Base-by-base conservation (phyloP, 2,888 invertebrate species). In the Deilephila porcellus region DNA sequence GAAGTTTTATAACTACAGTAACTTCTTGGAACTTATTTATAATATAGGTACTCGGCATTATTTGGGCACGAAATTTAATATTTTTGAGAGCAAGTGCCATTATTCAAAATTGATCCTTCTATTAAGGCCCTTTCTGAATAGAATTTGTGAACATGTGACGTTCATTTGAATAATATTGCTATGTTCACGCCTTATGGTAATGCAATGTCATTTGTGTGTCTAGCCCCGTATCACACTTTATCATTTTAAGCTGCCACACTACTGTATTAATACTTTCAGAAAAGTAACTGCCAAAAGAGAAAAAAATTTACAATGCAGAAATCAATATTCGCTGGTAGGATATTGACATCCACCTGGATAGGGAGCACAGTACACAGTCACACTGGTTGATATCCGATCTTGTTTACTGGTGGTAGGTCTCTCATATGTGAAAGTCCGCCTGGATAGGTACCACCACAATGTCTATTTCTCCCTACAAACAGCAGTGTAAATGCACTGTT, bases 251-350 rank as follows among this genome's bases (percentile, higher is more conserved):
- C 74, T 73, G 64, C 70, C 74, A 71, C 73, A 73, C 6, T 32
- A 52, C 74, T 60, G 29, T 73, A 74, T 70, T 72, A 74, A 73
- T 75, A 78, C 77, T 78, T 81, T 81, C 80, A 83, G 79, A 79
- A 80, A 8, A 11, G 45, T 45, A 2, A 45, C 11, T 11, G 3
- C 45, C 11, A 45, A 45, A 45, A 3, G 11, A 11, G 45, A 32
- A 45, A 45, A 1, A 60, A 25, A 1, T 25, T 3, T 60, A 20
- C 25, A n/a, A 25, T 25, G 25, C 25, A 25, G 25, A 25, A 25
- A 25, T 25, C 25, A 25, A 25, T 25, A 25, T 25, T 25, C 25
- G 25, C 3, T 0, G 32, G 32, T 32, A 25, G 0, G 32, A 32
- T 32, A 32, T 32, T 32, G 32, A 32, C 32, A 32, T 25, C 25